Conservation (phyloP, 2,113 vertebrate genomes). For the Hoplias malabaricus region DNA sequence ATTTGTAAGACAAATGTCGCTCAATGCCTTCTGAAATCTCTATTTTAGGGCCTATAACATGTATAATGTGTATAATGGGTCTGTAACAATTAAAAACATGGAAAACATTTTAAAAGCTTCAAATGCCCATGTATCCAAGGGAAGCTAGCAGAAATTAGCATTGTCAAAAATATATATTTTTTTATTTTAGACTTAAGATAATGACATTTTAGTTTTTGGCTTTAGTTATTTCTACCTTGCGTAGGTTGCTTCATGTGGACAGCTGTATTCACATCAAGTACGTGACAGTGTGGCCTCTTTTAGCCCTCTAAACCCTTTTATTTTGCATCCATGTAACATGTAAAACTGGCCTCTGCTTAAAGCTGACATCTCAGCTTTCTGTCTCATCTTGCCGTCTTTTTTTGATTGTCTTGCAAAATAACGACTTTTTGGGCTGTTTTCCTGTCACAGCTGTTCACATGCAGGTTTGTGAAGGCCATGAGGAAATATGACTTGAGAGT, state of each 20-base stretch:
- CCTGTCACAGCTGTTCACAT: constrained; percentile 70
- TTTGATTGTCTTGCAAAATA: constrained; percentile 73
- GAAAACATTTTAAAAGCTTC: too few species aligned
- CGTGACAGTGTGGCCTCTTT: neutral
- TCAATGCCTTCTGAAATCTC: too few species aligned
- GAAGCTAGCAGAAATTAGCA: too few species aligned
- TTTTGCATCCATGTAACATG: neutral
- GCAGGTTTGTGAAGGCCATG: constrained; percentile 63
- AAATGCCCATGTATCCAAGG: too few species aligned
- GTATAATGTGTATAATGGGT: too few species aligned
- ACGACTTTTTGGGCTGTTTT: constrained; percentile 52
- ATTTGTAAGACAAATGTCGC: too few species aligned
- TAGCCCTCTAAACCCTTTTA: neutral
- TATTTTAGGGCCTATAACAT: too few species aligned
- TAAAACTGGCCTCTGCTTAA: constrained; percentile 9
- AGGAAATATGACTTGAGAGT: constrained; percentile 65
- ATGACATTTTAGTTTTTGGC: neutral
- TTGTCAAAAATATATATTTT: too few species aligned
- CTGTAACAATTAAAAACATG: too few species aligned
- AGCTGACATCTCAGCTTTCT: constrained; percentile 5
- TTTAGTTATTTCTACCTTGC: neutral
- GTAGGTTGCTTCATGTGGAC: neutral
- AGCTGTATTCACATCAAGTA: neutral
- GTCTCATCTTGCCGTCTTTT: constrained; percentile 55
- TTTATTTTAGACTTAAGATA: too few species aligned